Evolutionary conservation across 2,888 invertebrate genomes (phyloP).

Genomic region (Stictocephala bisonia): DNA sequence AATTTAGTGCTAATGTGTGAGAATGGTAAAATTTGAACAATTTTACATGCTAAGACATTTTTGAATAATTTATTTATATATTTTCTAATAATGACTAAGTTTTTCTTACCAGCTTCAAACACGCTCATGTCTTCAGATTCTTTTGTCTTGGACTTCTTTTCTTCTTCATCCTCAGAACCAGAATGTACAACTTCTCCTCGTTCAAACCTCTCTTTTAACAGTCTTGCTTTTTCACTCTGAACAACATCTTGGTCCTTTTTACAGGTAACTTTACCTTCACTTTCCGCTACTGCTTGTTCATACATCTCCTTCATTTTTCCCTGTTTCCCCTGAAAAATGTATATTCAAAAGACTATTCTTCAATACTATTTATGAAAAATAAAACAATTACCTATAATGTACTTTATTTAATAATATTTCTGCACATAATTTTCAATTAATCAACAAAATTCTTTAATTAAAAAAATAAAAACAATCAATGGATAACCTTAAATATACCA

Average conservation of each 20-base stretch:
- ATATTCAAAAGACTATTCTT: conserved; percentile 2
- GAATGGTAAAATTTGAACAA: no score
- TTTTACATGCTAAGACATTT: no score
- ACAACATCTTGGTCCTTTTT: conserved; percentile 68
- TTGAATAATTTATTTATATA: no score
- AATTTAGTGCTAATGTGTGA: no score
- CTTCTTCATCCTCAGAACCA: conserved; percentile 70
- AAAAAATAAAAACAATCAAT: no score
- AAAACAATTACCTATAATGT: neutral
- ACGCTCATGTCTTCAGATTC: conserved; percentile 77
- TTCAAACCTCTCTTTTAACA: conserved; percentile 84
- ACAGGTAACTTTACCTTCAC: conserved; percentile 70
- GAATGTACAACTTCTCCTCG: conserved; percentile 75
- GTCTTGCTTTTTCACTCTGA: conserved; percentile 70
- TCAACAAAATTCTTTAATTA: no score
- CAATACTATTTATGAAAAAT: neutral
- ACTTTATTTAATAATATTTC: no score
- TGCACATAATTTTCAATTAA: no score
- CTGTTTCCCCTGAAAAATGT: conserved; percentile 79
- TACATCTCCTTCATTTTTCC: conserved; percentile 93
- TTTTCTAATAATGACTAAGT: no score
- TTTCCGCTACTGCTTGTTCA: conserved; percentile 88
- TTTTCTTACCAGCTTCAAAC: conserved; percentile 78
- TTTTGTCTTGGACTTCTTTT: conserved; percentile 63
- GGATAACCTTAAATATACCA: conserved; percentile 45